Evolutionary conservation across 2,797 vertebrate genomes (phyloP), one percentile per base, ranked within the genome.

Genomic region (Galago senegalensis): DNA sequence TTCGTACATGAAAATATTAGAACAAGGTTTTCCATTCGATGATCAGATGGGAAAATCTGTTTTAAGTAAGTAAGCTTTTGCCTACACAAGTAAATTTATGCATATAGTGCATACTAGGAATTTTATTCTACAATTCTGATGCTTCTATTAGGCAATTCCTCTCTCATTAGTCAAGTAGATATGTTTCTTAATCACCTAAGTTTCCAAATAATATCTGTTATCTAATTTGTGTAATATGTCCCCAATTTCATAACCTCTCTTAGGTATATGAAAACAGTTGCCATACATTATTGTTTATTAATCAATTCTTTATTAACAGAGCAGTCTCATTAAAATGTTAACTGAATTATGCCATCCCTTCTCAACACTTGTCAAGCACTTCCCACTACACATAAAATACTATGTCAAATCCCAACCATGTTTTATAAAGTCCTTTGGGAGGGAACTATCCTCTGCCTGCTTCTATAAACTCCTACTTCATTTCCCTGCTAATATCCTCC

Each of bases 41-140:
- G 81, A 80, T 89, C 58, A 67, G 85, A 61, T 87, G n/a, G 43
- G 43, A 63, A 87, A 94, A 70, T 4, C 10, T 6, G 77, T 73
- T 77, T 67, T 4, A 91, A 90, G 61, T 77, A 77, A 58, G 77
- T 46, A 72, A 91, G 27, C 31, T n/a, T 43, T 93, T 79, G 72
- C 13, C 65, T 83, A 72, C 27, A 34, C 49, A 34, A 91, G 12
- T 46, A 95, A 79, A 17, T 67, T 95, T 16, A 29, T 77, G 21
- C 53, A 73, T 79, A 21, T 79, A 53, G 23, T 87, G 8, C 72
- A 27, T 29, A 65, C 56, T 34, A 77, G 76, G 5, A 93, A 73
- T 83, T 96, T 87, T 91, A 43, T 60, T 93, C 46, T 87, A 20
- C 21, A 91, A 67, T 84, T 91, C 23, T 79, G 49, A 49, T 72